Evolutionary conservation across 2,797 vertebrate species (phyloP).

Genomic region (Percopsis omiscomaycus): DNA sequence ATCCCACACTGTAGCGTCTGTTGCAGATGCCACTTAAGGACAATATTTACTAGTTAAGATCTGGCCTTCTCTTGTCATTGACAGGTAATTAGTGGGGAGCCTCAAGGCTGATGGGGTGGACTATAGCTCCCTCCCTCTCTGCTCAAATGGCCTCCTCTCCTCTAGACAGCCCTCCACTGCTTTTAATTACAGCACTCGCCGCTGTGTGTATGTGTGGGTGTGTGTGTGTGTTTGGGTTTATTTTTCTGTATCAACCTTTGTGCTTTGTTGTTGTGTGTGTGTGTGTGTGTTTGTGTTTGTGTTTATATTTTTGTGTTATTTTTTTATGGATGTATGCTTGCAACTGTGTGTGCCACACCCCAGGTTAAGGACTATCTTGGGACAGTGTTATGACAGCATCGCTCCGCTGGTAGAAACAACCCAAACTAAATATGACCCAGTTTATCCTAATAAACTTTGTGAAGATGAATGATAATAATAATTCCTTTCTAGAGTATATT

Average conservation of each 20-base stretch:
- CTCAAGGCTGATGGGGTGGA: constrained; percentile 50
- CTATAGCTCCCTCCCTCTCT: constrained; percentile 40
- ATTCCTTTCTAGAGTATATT: constrained; percentile 55
- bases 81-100: constrained; percentile 66
- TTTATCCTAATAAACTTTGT: constrained; percentile 61
- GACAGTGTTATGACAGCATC: constrained; percentile 43
- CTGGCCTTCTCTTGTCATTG: constrained; percentile 51
- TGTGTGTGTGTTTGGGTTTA: background rate
- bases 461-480: constrained; percentile 39
- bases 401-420: constrained; percentile 29
- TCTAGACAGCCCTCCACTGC: constrained; percentile 35
- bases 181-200: constrained; percentile 56
- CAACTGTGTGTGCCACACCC: constrained; percentile 21
- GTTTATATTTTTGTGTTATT: constrained; percentile 10
- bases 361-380: constrained; percentile 49
- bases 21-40: constrained; percentile 51
- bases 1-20: constrained; percentile 40
- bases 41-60: constrained; percentile 63
- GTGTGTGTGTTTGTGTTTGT: constrained; percentile 26
- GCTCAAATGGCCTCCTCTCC: constrained; percentile 34
- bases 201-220: constrained; percentile 6
- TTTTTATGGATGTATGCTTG: background rate
- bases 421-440: constrained; percentile 58
- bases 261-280: background rate
- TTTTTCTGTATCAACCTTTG: background rate